Evolutionary conservation across 2,797 vertebrate species (phyloP).

Genomic region (Staurois parvus): DNA sequence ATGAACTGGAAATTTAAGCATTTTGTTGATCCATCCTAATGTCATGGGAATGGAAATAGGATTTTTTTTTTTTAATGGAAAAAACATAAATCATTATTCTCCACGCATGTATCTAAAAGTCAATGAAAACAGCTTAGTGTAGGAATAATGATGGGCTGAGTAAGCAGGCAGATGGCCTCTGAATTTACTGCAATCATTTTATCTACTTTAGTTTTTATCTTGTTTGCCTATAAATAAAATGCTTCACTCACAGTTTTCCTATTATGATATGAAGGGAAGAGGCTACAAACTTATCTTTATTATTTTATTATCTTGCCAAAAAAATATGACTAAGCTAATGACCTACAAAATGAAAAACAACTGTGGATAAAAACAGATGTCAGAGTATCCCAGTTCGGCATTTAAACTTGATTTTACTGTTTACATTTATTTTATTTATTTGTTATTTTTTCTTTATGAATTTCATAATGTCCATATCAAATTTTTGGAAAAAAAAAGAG

Average conservation of each 20-base stretch:
- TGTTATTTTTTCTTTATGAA: too few relatives aligned
- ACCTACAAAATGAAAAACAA: constrained; percentile 25
- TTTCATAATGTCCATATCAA: too few relatives aligned
- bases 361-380: constrained; percentile 23
- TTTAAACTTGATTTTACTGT: neutral
- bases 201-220: constrained; percentile 17
- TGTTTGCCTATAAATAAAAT: constrained; percentile 36
- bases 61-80: neutral
- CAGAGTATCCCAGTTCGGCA: neutral
- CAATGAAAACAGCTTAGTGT: constrained; percentile 5
- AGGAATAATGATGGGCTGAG: constrained; percentile 14
- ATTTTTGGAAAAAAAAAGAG: too few relatives aligned
- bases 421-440: too few relatives aligned
- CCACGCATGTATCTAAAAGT: constrained; percentile 18
- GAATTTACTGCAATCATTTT: constrained; percentile 21
- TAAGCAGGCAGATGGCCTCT: constrained; percentile 53
- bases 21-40: too few relatives aligned
- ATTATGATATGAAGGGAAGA: neutral
- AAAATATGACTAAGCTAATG: constrained; percentile 37
- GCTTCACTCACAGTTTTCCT: neutral
- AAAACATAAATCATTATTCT: constrained; percentile 12
- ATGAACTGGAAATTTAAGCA: too few relatives aligned
- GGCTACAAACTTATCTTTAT: constrained; percentile 8
- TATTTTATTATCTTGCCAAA: constrained; percentile 30
- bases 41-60: too few relatives aligned